Base-by-base conservation (phyloP, 1,140 invertebrate genomes). In the Cylas formicarius region DNA sequence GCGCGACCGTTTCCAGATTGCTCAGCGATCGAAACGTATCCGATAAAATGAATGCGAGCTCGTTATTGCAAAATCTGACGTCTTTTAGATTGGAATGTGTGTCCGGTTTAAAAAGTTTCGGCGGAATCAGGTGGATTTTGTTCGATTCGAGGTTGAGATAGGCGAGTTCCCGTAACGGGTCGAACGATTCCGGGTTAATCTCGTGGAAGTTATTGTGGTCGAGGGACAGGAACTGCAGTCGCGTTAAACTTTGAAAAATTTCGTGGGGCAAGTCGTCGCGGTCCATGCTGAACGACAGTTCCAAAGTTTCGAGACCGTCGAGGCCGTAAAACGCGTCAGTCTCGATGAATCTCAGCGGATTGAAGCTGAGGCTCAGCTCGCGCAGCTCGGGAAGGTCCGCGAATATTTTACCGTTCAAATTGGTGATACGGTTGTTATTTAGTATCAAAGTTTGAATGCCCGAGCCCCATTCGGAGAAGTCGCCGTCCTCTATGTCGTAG, bases 121-220 rank as follows among this genome's bases (percentile, higher is more conserved):
- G 60, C 0, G 82, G 77, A 48, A 72, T 75, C 56, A 59, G 71
- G 61, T 65, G 68, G 7, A 92, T 67, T 36, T 81, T 75, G 66
- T 93, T 93, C 21, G 85, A 88, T 57, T 90, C 87, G 50, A 94
- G 63, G 68, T 91, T 91, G 14, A 91, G 70, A 62, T 91, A 91
- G 50, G 81, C 80, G 9, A 93, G 60, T 52, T 82, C 76, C 3
- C 75, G 71, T 27, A 80, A 67, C 0, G 78, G 75, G 18, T 80
- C 78, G 8, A 80, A 70, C 1, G 73, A 65, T 0, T 67, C 66
- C 18, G 78, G 67, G 10, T 80, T 75, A 1, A 90, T 70, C 0
- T 72, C 73, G 53, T 82, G 77, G 46, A 91, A 77, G 58, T 88
- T 84, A 55, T 93, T 94, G 63, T 90, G 88, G 63, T 94, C 89